Conservation (phyloP, 2,888 invertebrate species). For the Oligia fasciuncula region DNA sequence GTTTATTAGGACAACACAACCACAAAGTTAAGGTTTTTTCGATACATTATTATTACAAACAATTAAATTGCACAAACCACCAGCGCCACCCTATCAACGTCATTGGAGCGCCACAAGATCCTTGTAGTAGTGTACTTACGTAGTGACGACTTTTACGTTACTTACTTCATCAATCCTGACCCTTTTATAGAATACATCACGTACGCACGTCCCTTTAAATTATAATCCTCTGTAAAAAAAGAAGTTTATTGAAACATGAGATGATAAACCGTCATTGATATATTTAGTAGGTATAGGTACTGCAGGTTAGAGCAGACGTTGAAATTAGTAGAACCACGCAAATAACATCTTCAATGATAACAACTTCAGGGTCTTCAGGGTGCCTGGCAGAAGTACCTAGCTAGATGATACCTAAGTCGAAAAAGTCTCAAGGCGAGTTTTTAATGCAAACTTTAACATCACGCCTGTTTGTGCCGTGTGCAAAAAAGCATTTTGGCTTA, state of each 20-base stretch:
- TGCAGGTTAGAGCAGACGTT: not conserved
- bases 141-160: constrained; percentile 6
- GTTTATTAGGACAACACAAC: too few species aligned
- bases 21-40: not conserved
- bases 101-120: not conserved
- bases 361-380: not conserved
- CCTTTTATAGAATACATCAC: constrained; percentile 72
- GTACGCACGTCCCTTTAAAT: constrained; percentile 72
- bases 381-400: not conserved
- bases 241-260: not conserved
- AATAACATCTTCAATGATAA: not conserved
- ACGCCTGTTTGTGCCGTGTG: not conserved
- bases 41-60: not conserved
- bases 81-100: not conserved
- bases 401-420: not conserved
- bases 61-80: not conserved
- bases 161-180: constrained; percentile 74
- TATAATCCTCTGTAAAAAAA: constrained; percentile 72
- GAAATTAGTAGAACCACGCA: not conserved
- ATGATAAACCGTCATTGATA: not conserved
- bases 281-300: too few species aligned
- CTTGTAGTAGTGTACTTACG: not conserved
- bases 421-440: not conserved
- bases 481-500: too few species aligned
- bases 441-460: not conserved